phyloP scores from a whole-genome alignment of 2,888 invertebrate genomes.

The Macroteleia sp. region DNA sequence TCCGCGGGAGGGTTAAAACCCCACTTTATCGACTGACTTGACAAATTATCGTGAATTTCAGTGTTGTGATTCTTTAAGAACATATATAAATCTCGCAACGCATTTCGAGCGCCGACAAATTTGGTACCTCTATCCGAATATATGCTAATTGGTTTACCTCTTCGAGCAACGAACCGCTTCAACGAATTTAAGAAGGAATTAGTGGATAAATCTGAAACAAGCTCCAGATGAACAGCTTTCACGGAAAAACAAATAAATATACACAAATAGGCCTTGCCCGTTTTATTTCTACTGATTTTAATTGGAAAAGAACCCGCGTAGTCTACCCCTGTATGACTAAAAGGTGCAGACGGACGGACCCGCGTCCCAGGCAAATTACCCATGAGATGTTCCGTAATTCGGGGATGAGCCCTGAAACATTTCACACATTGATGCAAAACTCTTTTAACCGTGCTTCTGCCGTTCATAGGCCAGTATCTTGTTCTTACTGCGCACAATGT shows the following conservation, averaged over 20 bases:
- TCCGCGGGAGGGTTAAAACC: slow-evolving; percentile 69
- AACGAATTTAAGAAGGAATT: slow-evolving; percentile 61
- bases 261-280: slow-evolving; percentile 30
- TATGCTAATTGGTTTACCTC: slow-evolving; percentile 47
- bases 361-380: slow-evolving; percentile 57
- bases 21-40: slow-evolving; percentile 55
- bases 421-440: slow-evolving; percentile 27
- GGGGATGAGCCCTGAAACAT: slow-evolving; percentile 32
- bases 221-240: slow-evolving; percentile 32
- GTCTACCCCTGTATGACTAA: slow-evolving; percentile 54
- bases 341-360: slow-evolving; percentile 56
- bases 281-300: neutral
- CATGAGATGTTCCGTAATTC: slow-evolving; percentile 13
- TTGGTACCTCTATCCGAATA: slow-evolving; percentile 66
- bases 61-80: slow-evolving; percentile 1
- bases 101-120: slow-evolving; percentile 60
- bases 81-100: slow-evolving; percentile 28
- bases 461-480: slow-evolving; percentile 52
- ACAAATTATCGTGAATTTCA: slow-evolving; percentile 12
- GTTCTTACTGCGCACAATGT: slow-evolving; percentile 16
- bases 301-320: slow-evolving; percentile 20
- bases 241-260: slow-evolving; percentile 30
- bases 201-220: slow-evolving; percentile 55
- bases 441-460: slow-evolving; percentile 14
- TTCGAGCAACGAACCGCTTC: slow-evolving; percentile 62